Percentiles rank a stretch among this genome's conserved stretches.
Evolutionary conservation across 2,797 vertebrate genomes (phyloP).

Genomic region (Macropodus opercularis): DNA sequence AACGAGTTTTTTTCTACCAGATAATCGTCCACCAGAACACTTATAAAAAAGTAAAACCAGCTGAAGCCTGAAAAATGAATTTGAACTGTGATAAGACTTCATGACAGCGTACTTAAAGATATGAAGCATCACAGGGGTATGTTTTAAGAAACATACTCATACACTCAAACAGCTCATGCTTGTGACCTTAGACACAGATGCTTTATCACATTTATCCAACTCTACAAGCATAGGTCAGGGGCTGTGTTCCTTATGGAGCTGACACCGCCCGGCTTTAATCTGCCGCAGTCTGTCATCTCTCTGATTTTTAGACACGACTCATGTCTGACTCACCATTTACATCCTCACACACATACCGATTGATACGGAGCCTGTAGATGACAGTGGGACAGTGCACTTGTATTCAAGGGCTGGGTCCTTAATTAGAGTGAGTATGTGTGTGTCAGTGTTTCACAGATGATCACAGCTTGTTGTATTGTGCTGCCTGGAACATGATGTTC

Average conservation of each 20-base stretch:
- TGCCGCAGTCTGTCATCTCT: slow-evolving; percentile 22
- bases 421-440: slow-evolving; percentile 4
- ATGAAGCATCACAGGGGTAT: no score
- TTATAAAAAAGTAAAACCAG: no score
- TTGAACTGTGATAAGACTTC: no score
- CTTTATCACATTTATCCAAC: slow-evolving; percentile 17
- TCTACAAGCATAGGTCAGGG: background rate
- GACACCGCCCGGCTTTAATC: slow-evolving; percentile 8
- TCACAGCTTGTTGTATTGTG: slow-evolving; percentile 51
- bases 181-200: no score
- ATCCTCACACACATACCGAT: slow-evolving; percentile 1
- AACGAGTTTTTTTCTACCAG: background rate
- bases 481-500: slow-evolving; percentile 64
- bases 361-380: slow-evolving; percentile 8
- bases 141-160: no score
- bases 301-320: slow-evolving; percentile 22
- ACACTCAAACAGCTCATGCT: no score
- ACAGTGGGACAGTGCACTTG: slow-evolving; percentile 15
- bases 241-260: slow-evolving; percentile 31
- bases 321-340: slow-evolving; percentile 26
- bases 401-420: slow-evolving; percentile 13
- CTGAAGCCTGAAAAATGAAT: no score
- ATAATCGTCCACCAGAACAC: no score
- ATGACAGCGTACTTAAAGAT: no score
- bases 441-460: slow-evolving; percentile 27